Conservation (phyloP, 2,797 vertebrate species). For the Serranus cabrilla region DNA sequence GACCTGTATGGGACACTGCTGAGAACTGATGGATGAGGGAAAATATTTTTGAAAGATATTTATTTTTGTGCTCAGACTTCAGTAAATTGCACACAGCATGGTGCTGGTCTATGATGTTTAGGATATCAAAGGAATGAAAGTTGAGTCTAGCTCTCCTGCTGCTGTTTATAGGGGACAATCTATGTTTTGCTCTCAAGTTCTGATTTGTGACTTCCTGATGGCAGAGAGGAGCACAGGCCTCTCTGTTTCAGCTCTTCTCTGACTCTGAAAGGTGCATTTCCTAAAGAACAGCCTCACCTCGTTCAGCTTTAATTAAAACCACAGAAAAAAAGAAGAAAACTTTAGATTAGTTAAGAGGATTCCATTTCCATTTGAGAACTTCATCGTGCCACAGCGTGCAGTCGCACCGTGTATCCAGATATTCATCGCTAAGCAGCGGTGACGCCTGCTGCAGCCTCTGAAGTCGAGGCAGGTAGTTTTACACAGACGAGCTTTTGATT, state of each 20-base stretch:
- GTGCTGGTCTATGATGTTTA: constrained; percentile 23
- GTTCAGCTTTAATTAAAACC: constrained; percentile 57
- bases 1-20: background rate
- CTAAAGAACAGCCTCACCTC: constrained; percentile 22
- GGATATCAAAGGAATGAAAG: constrained; percentile 45
- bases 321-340: constrained; percentile 24
- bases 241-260: constrained; percentile 21
- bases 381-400: constrained; percentile 38
- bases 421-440: constrained; percentile 45
- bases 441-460: constrained; percentile 54
- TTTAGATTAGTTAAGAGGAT: constrained; percentile 48
- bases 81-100: constrained; percentile 32
- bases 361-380: constrained; percentile 46
- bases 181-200: constrained; percentile 25
- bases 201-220: constrained; percentile 42
- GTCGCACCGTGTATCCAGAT: constrained; percentile 39
- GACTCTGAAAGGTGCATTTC: constrained; percentile 45
- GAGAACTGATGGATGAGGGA: background rate
- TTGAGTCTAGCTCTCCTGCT: constrained; percentile 12
- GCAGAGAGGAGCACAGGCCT: background rate
- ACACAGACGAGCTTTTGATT: constrained; percentile 57
- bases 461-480: constrained; percentile 50
- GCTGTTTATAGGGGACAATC: constrained; percentile 20
- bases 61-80: constrained; percentile 24
- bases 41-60: constrained; percentile 21